Percentiles rank a stretch among this genome's conserved stretches.
These are phyloP conservation scores for Rhegmatorhina hoffmannsi DNA, from an alignment of 2,113 vertebrate genomes.

Conservation along the genomic window DNA sequence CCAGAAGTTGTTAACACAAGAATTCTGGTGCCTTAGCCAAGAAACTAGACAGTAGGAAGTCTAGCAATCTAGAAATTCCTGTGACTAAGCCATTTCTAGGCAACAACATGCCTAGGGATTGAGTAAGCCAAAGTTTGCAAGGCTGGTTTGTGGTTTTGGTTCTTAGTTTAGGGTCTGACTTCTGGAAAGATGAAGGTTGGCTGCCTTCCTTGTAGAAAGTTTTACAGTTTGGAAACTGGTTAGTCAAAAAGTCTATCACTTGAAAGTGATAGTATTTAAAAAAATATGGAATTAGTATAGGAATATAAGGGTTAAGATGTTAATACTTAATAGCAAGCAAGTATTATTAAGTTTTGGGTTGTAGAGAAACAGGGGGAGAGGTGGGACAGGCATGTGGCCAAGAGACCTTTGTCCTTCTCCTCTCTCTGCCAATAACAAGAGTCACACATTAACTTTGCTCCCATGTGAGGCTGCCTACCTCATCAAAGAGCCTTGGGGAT, in stretches of 20 bases:
- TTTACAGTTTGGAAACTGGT: background rate
- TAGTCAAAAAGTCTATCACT: background rate
- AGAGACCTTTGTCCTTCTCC: constrained; percentile 43
- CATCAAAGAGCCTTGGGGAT: background rate
- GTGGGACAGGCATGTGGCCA: background rate
- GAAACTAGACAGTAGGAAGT: constrained; percentile 2
- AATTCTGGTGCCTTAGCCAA: constrained; percentile 2
- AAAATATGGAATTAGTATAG: background rate
- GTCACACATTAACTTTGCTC: constrained; percentile 56
- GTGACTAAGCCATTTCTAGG: constrained; percentile 4
- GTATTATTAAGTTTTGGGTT: constrained; percentile 36
- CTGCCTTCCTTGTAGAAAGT: background rate
- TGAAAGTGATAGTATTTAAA: background rate
- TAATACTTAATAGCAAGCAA: constrained; percentile 57
- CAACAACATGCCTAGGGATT: background rate
- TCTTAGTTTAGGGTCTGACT: background rate
- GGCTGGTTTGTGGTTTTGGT: background rate
- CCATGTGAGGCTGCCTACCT: background rate
- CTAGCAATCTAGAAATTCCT: background rate
- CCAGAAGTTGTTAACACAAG: background rate
- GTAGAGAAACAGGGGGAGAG: background rate
- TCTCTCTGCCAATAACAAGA: background rate
- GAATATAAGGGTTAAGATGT: background rate
- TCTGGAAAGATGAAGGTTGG: background rate
- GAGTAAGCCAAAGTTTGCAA: background rate